These are phyloP conservation scores for Cephus spinipes DNA, from an alignment of 2,888 invertebrate species.

Conservation along the genomic window DNA sequence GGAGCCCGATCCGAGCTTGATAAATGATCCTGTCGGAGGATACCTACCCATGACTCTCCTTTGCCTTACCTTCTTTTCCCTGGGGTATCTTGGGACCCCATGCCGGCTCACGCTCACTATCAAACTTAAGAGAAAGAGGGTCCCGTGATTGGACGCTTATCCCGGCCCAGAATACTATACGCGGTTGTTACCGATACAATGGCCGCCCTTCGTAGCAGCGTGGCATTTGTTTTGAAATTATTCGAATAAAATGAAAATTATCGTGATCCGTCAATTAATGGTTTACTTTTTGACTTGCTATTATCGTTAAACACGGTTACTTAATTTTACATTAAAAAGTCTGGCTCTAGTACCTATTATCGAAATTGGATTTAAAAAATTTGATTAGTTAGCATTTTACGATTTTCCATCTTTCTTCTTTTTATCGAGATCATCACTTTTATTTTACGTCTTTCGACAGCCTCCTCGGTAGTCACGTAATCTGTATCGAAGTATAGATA, in stretches of 20 bases:
- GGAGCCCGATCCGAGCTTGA: constrained; percentile 42
- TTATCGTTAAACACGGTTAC: background rate
- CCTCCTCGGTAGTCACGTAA: background rate
- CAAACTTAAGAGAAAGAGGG: constrained; percentile 6
- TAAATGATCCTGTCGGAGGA: constrained; percentile 41
- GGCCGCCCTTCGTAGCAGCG: constrained; percentile 2
- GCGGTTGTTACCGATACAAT: constrained; percentile 17
- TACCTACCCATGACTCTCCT: constrained; percentile 19
- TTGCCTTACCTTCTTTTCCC: constrained; percentile 23
- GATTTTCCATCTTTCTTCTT: background rate
- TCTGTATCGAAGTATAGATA: background rate
- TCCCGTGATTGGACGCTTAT: constrained; percentile 17
- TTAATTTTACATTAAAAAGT: background rate
- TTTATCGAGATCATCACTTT: background rate
- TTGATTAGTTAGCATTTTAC: background rate
- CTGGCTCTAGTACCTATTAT: background rate
- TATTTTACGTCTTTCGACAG: background rate
- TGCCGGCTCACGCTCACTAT: constrained; percentile 1
- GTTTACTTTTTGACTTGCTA: background rate
- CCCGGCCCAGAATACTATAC: constrained; percentile 4
- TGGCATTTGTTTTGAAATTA: background rate
- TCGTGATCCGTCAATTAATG: background rate
- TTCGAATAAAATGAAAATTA: background rate
- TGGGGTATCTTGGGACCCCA: constrained; percentile 4
- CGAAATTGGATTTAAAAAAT: background rate